Evolutionary conservation across 2,888 invertebrate species (phyloP).

Genomic region (Stenurella melanura): DNA sequence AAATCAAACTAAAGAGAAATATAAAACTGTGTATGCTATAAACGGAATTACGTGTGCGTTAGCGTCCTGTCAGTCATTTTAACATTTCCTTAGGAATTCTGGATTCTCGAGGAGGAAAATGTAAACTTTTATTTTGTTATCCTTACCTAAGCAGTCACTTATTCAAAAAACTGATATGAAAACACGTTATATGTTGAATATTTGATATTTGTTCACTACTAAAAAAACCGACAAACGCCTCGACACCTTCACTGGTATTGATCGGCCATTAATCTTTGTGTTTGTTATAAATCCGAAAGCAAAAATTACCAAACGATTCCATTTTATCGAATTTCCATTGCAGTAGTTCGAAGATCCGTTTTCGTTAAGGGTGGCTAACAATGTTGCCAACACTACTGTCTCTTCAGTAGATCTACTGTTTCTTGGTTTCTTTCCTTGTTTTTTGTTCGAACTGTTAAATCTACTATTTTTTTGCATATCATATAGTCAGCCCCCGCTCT

Average conservation of each 20-base stretch:
- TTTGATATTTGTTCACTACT: neutral
- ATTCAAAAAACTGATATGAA: neutral
- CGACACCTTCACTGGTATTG: neutral
- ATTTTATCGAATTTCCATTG: neutral
- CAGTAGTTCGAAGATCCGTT: neutral
- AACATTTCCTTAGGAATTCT: neutral
- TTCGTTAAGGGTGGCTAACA: no score
- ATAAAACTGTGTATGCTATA: conserved; percentile 1
- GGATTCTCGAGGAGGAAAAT: neutral
- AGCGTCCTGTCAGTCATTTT: conserved; percentile 3
- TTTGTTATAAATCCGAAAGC: no score
- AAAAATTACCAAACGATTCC: neutral
- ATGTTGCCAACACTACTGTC: no score
- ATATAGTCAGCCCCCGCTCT: no score
- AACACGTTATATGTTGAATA: neutral
- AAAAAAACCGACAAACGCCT: neutral
- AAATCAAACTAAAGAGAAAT: conserved; percentile 9
- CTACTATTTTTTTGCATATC: no score
- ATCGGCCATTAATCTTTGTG: neutral
- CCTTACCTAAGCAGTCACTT: neutral
- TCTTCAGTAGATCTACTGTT: no score
- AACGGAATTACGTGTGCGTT: neutral
- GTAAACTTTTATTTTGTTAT: neutral
- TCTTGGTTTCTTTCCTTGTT: no score
- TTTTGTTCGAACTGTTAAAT: no score